phyloP scores from a whole-genome alignment of 2,888 invertebrate species.

The Dorcus parallelipipedus region DNA sequence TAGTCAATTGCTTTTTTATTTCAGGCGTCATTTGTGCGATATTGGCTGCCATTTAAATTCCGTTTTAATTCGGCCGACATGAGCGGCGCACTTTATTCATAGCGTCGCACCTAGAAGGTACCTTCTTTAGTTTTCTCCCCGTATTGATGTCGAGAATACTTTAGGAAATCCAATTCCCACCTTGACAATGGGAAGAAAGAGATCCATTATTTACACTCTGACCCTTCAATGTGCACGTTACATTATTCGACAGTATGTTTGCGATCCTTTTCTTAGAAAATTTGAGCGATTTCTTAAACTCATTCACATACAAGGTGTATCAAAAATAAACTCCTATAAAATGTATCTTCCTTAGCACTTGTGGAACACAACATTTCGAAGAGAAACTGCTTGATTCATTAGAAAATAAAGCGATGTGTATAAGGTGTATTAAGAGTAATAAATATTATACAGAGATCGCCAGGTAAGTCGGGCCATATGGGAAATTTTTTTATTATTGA shows the following conservation, averaged over 20 bases:
- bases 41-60: slow-evolving; percentile 9
- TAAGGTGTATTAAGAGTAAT: too few relatives aligned
- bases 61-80: slow-evolving; percentile 6
- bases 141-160: slow-evolving; percentile 21
- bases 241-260: background rate
- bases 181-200: slow-evolving; percentile 43
- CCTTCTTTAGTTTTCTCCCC: background rate
- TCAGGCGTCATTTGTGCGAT: slow-evolving; percentile 11
- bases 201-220: slow-evolving; percentile 44
- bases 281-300: too few relatives aligned
- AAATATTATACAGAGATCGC: too few relatives aligned
- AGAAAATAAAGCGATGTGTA: too few relatives aligned
- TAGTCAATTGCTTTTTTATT: slow-evolving; percentile 23
- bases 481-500: too few relatives aligned
- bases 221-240: slow-evolving; percentile 26
- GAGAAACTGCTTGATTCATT: too few relatives aligned
- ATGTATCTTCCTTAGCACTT: too few relatives aligned
- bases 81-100: background rate
- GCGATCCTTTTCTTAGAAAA: too few relatives aligned
- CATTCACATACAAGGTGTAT: too few relatives aligned
- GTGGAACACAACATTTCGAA: too few relatives aligned
- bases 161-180: slow-evolving; percentile 43
- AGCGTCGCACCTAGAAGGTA: background rate
- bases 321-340: too few relatives aligned
- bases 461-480: too few relatives aligned